Evolutionary conservation across 2,888 invertebrate species (phyloP), one percentile per base, ranked within the genome.

Genomic region (Celastrina argiolus): DNA sequence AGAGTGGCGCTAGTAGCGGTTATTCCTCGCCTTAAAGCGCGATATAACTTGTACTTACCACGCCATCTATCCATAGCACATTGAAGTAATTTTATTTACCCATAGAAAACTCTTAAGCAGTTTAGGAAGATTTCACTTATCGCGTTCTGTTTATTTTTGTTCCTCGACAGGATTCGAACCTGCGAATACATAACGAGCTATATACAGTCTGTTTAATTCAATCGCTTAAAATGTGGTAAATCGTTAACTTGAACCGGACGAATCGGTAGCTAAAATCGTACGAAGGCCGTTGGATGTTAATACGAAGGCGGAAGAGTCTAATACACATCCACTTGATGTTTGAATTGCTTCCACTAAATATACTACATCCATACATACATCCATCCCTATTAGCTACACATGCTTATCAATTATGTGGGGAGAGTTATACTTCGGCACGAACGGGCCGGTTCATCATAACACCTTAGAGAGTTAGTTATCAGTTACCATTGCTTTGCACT

Each of bases 281-380:
- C 42, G 69, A 72, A 71, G 72, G 72, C 66, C 68, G 68, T 56
- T 66, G 67, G 64, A 65, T 69, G 67, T 68, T 68, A 70, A 68
- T 64, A 67, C 58, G 51, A 63, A 67, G 68, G 68, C 72, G 72
- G 72, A 72, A 71, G 69, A 71, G 63, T 65, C 67, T 71, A 72
- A 71, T 72, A 72, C 66, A 68, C 42, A 66, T 63, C 71, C 72
- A 72, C 69, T 72, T 72, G 69, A 72, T 66, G 63, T 63, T 63
- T 68, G 67, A 68, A 69, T 68, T 68, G 69, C 66, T 45, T 26
- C 58, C 18, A 41, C 58, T 66, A 39, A 41, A 56, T 65, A 56
- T 51, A 39, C 34, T 16, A 56, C 56, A 41, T 58, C 59, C 59
- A 59, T n/a, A n/a, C n/a, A n/a, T n/a, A 31, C 31, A 31, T 31